Percentiles rank a stretch among this genome's conserved stretches.
phyloP scores from a whole-genome alignment of 2,888 invertebrate species.

The Pecten maximus region DNA sequence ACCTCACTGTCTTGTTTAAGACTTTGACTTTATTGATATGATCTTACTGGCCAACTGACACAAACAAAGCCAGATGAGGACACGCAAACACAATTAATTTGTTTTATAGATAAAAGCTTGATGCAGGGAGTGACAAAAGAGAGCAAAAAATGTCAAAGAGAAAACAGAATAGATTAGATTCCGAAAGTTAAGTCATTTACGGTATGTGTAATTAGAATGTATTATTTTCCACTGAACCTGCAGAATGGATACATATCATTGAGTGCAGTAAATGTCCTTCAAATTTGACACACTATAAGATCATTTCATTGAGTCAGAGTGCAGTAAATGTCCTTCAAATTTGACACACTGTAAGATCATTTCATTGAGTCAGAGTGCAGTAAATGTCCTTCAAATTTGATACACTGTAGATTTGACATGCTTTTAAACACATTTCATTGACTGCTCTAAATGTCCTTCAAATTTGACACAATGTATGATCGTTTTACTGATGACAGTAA shows the following conservation, averaged over 20 bases:
- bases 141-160: neutral
- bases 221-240: neutral
- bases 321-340: neutral
- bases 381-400: neutral
- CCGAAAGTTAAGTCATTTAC: neutral
- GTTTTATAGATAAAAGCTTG: neutral
- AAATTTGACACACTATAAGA: neutral
- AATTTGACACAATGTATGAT: neutral
- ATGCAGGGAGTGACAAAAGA: neutral
- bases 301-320: neutral
- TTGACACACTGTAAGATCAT: too few relatives aligned
- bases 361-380: neutral
- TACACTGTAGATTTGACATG: neutral
- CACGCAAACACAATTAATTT: neutral
- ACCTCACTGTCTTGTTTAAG: neutral
- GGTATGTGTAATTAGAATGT: neutral
- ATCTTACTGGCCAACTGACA: neutral
- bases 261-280: neutral
- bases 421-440: neutral
- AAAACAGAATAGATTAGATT: neutral
- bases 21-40: neutral
- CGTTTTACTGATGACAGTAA: too few relatives aligned
- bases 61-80: neutral
- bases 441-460: neutral
- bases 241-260: neutral